A percentile compares a stretch with the other conserved stretches of the same genome.
These are phyloP conservation scores for Saguinus imperator DNA, from an alignment of 2,113 vertebrate genomes.

Conservation along the genomic window DNA sequence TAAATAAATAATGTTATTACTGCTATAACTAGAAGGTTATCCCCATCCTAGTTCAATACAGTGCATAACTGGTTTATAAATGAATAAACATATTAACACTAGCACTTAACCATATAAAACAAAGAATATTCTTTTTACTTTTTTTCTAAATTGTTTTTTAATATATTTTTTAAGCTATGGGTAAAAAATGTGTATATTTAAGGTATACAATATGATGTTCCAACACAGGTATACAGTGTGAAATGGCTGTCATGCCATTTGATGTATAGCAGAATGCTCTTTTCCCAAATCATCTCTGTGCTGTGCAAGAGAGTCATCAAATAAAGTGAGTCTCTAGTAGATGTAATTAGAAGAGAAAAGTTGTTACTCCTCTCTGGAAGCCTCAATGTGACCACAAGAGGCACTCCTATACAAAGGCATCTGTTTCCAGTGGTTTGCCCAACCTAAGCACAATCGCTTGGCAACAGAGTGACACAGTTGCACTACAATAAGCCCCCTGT, in stretches of 20 bases:
- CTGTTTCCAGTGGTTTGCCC: neutral
- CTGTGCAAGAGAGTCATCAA: neutral
- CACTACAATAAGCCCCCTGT: neutral
- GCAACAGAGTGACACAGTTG: neutral
- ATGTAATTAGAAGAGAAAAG: neutral
- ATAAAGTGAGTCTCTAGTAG: neutral
- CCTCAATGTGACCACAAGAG: neutral
- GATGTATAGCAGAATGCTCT: neutral
- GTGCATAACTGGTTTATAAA: neutral
- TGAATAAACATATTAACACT: neutral
- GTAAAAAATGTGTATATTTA: neutral
- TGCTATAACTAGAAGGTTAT: neutral
- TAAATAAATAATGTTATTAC: slow-evolving; percentile 4
- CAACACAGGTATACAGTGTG: neutral
- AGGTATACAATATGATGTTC: neutral
- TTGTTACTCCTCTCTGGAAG: neutral
- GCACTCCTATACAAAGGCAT: no score
- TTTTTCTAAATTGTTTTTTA: neutral
- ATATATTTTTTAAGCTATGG: neutral
- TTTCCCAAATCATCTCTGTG: neutral
- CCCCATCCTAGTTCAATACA: neutral
- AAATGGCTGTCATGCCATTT: neutral
- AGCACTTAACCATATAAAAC: neutral
- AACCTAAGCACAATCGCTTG: neutral
- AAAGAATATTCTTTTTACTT: neutral